Conservation (phyloP, 1,140 invertebrate genomes). For the Solen grandis region DNA sequence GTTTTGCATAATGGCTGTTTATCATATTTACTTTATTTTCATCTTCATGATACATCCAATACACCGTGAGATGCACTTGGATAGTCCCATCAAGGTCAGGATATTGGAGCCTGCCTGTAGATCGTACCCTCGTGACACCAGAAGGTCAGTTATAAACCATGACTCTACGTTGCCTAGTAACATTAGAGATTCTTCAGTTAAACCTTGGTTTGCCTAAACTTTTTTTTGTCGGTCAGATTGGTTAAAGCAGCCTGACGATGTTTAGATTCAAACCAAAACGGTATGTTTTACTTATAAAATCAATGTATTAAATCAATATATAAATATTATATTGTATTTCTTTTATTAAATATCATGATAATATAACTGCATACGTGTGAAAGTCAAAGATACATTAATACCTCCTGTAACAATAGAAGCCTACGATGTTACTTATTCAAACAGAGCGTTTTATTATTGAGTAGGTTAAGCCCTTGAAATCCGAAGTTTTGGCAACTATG, state of each 20-base stretch:
- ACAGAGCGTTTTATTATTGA: background rate
- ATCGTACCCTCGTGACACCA: slow-evolving; percentile 20
- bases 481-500: background rate
- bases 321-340: no score
- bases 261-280: no score
- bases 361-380: no score
- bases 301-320: no score
- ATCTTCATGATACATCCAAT: no score
- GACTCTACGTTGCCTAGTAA: slow-evolving; percentile 31
- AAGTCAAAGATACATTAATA: no score
- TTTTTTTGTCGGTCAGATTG: background rate
- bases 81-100: background rate
- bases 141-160: slow-evolving; percentile 26
- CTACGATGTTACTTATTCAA: background rate
- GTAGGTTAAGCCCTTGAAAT: background rate
- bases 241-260: background rate
- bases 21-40: no score
- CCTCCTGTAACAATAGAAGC: background rate
- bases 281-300: no score
- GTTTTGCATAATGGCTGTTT: no score
- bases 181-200: background rate
- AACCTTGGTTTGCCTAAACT: background rate
- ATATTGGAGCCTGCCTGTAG: background rate
- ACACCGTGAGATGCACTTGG: no score
- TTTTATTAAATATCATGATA: no score